A percentile compares a stretch with the other conserved stretches of the same genome.
Conservation (phyloP, 2,113 vertebrate genomes). For the Alectura lathami region DNA sequence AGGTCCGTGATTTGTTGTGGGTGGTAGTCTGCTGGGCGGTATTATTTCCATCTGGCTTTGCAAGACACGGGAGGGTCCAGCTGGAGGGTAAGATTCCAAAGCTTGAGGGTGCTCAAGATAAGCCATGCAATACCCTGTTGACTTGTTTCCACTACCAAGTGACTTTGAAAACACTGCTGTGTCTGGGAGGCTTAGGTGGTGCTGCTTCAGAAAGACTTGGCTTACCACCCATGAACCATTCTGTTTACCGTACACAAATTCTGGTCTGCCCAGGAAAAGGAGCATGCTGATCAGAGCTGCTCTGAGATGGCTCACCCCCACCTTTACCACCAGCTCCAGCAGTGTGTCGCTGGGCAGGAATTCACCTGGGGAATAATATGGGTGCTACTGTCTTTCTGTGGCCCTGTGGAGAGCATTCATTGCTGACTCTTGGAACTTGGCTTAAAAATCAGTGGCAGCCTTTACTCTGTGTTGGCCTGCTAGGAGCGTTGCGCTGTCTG, state of each 20-base stretch:
- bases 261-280: neutral
- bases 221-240: neutral
- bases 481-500: neutral
- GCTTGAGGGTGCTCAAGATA: neutral
- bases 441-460: neutral
- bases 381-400: neutral
- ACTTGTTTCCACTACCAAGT: neutral
- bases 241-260: neutral
- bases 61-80: neutral
- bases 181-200: neutral
- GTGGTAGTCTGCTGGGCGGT: neutral
- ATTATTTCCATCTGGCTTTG: neutral
- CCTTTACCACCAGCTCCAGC: neutral
- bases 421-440: neutral
- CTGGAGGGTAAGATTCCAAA: neutral
- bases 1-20: rapidly evolving
- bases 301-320: neutral
- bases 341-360: neutral
- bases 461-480: neutral
- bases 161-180: neutral
- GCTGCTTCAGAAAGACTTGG: neutral
- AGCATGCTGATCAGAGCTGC: neutral
- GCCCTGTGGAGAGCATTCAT: neutral
- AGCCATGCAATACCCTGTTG: neutral
- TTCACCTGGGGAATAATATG: neutral